Evolutionary conservation across 2,888 invertebrate genomes (phyloP).

Genomic region (Linnaemya tessellans): DNA sequence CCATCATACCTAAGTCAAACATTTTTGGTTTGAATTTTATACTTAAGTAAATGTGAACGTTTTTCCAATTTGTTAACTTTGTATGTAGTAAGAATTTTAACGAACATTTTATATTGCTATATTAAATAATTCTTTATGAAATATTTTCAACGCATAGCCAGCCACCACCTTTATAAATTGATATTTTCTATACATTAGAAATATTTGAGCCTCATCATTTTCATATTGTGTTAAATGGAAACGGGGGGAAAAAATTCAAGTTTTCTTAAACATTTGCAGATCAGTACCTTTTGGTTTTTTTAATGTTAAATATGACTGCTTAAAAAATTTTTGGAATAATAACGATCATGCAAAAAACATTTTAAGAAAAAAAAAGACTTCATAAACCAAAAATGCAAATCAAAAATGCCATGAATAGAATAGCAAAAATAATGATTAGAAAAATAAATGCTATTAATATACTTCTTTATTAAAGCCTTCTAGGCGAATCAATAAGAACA

Average conservation of each 20-base stretch:
- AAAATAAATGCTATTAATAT: slow-evolving; percentile 56
- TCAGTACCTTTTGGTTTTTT: background rate
- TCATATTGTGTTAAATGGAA: slow-evolving; percentile 29
- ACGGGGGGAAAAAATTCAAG: background rate
- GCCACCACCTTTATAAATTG: slow-evolving; percentile 11
- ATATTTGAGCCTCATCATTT: slow-evolving; percentile 35
- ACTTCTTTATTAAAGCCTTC: slow-evolving; percentile 2
- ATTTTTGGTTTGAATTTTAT: too few relatives aligned
- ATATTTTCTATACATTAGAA: slow-evolving; percentile 34
- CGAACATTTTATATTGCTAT: too few relatives aligned
- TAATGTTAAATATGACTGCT: background rate
- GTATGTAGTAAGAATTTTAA: too few relatives aligned
- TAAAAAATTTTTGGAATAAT: background rate
- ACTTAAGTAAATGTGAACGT: too few relatives aligned
- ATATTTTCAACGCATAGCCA: too few relatives aligned
- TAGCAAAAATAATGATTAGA: slow-evolving; percentile 41
- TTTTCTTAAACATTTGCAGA: slow-evolving; percentile 39
- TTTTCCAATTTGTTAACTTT: too few relatives aligned
- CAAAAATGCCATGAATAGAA: slow-evolving; percentile 13
- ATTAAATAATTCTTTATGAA: too few relatives aligned
- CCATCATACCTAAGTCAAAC: too few relatives aligned
- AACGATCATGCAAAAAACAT: background rate
- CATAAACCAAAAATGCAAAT: background rate
- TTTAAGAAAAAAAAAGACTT: background rate
- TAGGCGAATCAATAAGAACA: slow-evolving; percentile 53